phyloP scores from a whole-genome alignment of 2,888 invertebrate species.

The Lacanobia wlatinum region DNA sequence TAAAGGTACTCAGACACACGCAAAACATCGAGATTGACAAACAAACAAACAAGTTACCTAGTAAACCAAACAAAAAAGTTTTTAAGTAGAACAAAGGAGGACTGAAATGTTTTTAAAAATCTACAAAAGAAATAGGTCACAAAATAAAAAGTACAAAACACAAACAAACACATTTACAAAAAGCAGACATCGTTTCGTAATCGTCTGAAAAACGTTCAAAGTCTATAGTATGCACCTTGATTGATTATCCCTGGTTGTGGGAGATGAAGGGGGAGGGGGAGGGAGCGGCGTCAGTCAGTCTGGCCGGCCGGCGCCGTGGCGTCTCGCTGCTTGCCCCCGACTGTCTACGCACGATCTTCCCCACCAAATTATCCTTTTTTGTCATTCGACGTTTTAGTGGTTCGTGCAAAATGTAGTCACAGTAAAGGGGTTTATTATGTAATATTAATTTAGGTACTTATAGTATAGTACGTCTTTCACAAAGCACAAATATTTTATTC shows the following conservation, averaged over 20 bases:
- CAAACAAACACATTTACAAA: no score
- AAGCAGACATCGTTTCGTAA: constrained; percentile 9
- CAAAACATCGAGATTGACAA: constrained; percentile 13
- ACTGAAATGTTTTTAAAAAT: neutral
- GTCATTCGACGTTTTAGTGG: neutral
- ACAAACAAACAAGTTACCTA: constrained; percentile 9
- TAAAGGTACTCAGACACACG: constrained; percentile 16
- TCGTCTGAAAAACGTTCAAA: constrained; percentile 19
- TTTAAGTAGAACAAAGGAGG: no score
- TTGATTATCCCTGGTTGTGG: constrained; percentile 42
- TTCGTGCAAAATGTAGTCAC: neutral
- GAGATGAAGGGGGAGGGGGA: constrained; percentile 2
- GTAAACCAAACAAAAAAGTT: no score
- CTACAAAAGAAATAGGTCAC: constrained; percentile 6
- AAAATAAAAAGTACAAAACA: constrained; percentile 11
- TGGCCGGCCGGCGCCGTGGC: constrained; percentile 54
- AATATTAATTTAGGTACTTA: neutral
- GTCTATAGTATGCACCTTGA: constrained; percentile 40
- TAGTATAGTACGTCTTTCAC: no score
- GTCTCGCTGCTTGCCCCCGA: constrained; percentile 36
- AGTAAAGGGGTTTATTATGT: neutral
- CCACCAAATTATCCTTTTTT: constrained; percentile 13
- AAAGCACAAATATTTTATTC: neutral
- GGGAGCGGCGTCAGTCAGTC: constrained; percentile 54
- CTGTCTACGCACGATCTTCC: constrained; percentile 25